Conservation (phyloP, 2,797 vertebrate genomes). For the Pyrocephalus nanus region DNA sequence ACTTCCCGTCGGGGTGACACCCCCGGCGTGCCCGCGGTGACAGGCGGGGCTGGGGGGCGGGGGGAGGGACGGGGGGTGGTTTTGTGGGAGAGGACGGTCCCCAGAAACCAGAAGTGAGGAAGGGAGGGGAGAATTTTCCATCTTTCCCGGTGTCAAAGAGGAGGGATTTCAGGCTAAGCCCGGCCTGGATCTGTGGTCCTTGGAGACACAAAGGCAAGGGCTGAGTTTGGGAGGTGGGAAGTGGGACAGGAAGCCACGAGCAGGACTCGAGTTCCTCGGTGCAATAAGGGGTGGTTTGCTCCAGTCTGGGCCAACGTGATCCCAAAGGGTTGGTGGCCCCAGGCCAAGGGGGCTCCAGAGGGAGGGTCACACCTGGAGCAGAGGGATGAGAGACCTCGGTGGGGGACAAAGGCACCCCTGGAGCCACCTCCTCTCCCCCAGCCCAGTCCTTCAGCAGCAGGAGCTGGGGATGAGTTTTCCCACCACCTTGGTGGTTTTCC, state of each 20-base stretch:
- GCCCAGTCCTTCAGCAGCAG: fast-evolving
- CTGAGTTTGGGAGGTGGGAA: not conserved
- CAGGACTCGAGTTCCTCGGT: not conserved
- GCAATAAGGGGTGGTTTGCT: not conserved
- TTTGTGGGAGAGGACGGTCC: conserved; percentile 10
- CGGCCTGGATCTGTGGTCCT: not conserved
- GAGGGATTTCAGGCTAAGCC: not conserved
- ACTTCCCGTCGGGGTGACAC: conserved; percentile 90
- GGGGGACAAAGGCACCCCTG: not conserved
- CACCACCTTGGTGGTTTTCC: not conserved
- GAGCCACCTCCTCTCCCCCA: fast-evolving
- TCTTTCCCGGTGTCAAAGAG: not conserved
- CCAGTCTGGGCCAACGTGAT: not conserved
- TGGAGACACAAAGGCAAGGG: not conserved
- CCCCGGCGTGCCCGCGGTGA: not conserved
- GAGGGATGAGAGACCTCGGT: not conserved
- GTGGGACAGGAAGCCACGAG: not conserved
- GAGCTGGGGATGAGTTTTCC: not conserved
- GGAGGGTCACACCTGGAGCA: not conserved
- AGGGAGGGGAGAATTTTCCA: not conserved
- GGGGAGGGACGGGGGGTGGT: not conserved
- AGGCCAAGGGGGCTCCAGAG: not conserved
- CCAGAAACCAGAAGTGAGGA: not conserved
- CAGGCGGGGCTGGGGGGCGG: not conserved
- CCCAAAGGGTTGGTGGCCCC: not conserved